Evolutionary conservation across 2,888 invertebrate species (phyloP).

Genomic region (Didymodactylos carnosus): DNA sequence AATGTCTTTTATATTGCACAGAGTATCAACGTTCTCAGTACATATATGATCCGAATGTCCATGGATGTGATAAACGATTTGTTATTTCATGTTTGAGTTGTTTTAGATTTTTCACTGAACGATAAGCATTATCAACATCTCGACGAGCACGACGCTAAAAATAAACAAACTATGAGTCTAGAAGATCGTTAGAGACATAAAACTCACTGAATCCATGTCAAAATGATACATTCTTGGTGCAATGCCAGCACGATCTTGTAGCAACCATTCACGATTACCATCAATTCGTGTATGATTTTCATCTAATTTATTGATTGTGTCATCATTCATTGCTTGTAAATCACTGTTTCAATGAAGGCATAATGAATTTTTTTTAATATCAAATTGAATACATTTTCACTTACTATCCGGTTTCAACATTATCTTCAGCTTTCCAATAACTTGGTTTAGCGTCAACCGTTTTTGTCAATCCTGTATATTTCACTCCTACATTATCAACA

Average conservation of each 20-base stretch:
- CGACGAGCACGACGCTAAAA: neutral
- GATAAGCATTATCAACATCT: neutral
- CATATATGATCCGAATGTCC: neutral
- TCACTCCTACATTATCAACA: constrained; percentile 12
- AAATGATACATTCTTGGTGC: constrained; percentile 9
- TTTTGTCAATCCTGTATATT: constrained; percentile 5
- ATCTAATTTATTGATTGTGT: constrained; percentile 9
- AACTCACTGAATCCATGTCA: constrained; percentile 4
- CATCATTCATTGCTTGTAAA: constrained; percentile 13
- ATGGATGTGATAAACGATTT: neutral
- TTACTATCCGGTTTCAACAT: constrained; percentile 11
- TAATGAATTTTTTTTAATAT: neutral
- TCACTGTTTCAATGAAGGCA: constrained; percentile 1
- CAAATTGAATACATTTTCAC: neutral
- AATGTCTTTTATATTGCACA: no score
- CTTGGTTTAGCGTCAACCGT: constrained; percentile 10
- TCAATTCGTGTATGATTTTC: constrained; percentile 7
- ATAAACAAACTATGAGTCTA: neutral
- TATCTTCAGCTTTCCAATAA: constrained; percentile 14
- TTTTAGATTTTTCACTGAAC: neutral
- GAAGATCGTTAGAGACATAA: no score
- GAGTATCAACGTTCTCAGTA: no score
- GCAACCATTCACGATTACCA: constrained; percentile 4
- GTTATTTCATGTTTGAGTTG: neutral
- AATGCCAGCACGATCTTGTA: constrained; percentile 5